Percentiles rank a stretch among this genome's conserved stretches.
phyloP scores from a whole-genome alignment of 2,888 invertebrate species.

The Rutpela maculata region DNA sequence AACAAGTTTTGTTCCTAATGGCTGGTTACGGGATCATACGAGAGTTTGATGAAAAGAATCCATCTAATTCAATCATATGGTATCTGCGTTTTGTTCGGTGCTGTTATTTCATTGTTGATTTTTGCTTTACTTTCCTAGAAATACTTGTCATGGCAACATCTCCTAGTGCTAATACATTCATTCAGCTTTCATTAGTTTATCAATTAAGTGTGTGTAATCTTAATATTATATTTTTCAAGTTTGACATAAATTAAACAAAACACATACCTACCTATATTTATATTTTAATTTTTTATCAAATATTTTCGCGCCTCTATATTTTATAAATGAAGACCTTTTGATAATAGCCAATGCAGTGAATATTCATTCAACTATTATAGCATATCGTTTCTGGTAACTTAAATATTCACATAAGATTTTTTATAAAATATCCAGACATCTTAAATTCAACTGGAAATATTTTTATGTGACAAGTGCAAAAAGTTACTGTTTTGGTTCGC shows the following conservation, averaged over 20 bases:
- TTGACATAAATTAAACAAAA: neutral
- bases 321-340: neutral
- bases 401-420: no score
- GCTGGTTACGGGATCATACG: neutral
- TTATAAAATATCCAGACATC: no score
- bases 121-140: neutral
- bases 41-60: neutral
- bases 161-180: neutral
- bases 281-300: neutral
- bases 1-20: neutral
- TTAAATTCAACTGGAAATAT: no score
- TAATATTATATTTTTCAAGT: neutral
- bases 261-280: neutral
- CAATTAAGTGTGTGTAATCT: neutral
- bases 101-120: neutral
- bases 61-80: neutral
- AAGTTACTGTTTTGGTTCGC: no score
- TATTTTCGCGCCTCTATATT: neutral
- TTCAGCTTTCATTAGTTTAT: neutral
- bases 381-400: no score
- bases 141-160: neutral
- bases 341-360: no score
- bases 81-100: neutral
- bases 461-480: no score
- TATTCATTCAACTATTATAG: no score